phyloP scores from a whole-genome alignment of 2,888 invertebrate species.

The Drepanosiphum platanoidis region DNA sequence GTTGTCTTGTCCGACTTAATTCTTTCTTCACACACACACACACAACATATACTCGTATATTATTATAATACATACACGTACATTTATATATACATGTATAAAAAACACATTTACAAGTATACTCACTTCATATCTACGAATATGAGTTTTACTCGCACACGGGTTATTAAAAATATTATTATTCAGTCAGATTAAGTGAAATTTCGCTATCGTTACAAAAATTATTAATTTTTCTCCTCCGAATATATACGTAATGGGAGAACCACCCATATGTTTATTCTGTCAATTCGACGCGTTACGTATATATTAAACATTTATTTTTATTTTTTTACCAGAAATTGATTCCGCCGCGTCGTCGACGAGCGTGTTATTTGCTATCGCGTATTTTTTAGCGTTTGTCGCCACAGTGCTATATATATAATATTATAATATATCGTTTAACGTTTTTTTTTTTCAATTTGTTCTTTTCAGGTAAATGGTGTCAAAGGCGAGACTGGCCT shows the following conservation, averaged over 20 bases:
- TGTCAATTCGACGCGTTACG: background rate
- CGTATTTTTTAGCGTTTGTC: no score
- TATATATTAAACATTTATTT: background rate
- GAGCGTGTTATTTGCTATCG: no score
- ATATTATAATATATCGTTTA: no score
- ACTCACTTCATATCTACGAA: background rate
- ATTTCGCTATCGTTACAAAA: conserved; percentile 29
- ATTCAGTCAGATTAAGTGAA: conserved; percentile 41
- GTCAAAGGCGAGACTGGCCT: conserved; percentile 77
- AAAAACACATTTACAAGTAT: background rate
- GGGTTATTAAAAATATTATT: conserved; percentile 38
- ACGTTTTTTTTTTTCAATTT: no score
- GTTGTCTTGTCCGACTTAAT: conserved; percentile 56
- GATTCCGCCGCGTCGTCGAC: background rate
- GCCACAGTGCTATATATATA: no score
- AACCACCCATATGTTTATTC: no score
- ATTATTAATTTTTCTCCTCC: conserved; percentile 10
- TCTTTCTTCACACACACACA: conserved; percentile 49
- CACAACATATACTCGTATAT: no score
- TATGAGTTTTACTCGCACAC: no score
- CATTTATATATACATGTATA: background rate
- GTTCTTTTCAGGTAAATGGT: conserved; percentile 85
- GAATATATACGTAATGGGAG: background rate
- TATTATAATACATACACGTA: conserved; percentile 6
- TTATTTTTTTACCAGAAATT: background rate